Conservation (phyloP, 1,140 invertebrate genomes). For the Telenomus remus region DNA sequence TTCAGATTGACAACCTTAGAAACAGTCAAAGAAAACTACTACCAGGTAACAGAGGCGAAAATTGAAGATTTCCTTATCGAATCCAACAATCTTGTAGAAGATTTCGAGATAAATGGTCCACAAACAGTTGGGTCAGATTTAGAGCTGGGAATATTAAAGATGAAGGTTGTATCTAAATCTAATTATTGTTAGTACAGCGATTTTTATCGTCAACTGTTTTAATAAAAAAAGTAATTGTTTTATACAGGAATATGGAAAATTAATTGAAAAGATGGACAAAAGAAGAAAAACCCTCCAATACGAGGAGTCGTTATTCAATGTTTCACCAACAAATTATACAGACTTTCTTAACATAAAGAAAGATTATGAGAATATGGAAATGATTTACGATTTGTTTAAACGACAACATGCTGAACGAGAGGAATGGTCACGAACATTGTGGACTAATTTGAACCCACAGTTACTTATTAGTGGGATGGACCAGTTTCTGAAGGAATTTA, state of each 20-base stretch:
- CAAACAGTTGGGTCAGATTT: conserved; percentile 85
- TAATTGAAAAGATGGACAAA: conserved; percentile 81
- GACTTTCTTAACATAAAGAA: conserved; percentile 82
- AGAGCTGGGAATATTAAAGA: conserved; percentile 81
- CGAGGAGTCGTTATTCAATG: conserved; percentile 90
- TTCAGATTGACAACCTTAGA: conserved; percentile 82
- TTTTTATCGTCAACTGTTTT: too few species aligned
- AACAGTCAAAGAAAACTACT: conserved; percentile 86
- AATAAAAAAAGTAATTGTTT: conserved; percentile 13
- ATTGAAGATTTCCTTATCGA: conserved; percentile 83
- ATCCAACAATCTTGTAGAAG: conserved; percentile 81
- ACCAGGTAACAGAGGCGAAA: conserved; percentile 82
- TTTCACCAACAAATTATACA: conserved; percentile 87
- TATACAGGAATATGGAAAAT: conserved; percentile 79
- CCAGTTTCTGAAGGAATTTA: conserved; percentile 85
- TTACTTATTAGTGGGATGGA: conserved; percentile 91
- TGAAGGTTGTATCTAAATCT: conserved; percentile 75
- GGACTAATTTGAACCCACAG: conserved; percentile 90
- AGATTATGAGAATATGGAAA: conserved; percentile 84
- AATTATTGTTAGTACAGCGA: too few species aligned
- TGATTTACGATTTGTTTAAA: conserved; percentile 86
- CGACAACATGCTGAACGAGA: conserved; percentile 85
- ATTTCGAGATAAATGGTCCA: conserved; percentile 85
- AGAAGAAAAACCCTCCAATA: conserved; percentile 83
- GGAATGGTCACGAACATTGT: conserved; percentile 88